Conservation (phyloP, 2,113 vertebrate species). For the Sus scrofa region T2T-Sscrofa CM000819.6:135364001-135364500, state of each 20-base stretch:
- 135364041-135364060: neutral
- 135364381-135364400: conserved; percentile 1
- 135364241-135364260: neutral
- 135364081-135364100: too few relatives aligned
- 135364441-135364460: neutral
- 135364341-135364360: neutral
- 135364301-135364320: neutral
- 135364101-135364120: too few relatives aligned
- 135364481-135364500: neutral
- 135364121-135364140: too few relatives aligned
- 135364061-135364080: neutral
- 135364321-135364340: neutral
- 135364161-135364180: neutral
- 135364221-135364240: neutral
- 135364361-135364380: neutral
- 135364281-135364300: neutral
- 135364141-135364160: too few relatives aligned
- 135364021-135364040: neutral
- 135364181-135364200: neutral
- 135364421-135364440: neutral
- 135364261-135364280: neutral
- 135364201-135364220: neutral
- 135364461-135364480: neutral
- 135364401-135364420: neutral
- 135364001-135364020: neutral